Conservation (phyloP, 2,113 vertebrate species). For the Halcyon senegalensis region DNA sequence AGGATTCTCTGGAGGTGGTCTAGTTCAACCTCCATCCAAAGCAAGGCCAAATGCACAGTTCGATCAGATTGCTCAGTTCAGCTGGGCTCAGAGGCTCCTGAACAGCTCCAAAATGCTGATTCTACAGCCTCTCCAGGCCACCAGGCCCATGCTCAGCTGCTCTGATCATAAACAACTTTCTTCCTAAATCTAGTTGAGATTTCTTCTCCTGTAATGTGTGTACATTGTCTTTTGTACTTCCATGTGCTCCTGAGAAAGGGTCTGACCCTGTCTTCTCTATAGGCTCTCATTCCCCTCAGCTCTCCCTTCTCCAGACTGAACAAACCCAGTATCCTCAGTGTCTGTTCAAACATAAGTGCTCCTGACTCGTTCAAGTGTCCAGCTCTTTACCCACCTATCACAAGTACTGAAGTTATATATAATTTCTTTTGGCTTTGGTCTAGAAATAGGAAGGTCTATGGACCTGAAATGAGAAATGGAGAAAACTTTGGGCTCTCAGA, state of each 20-base stretch:
- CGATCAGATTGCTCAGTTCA: not conserved
- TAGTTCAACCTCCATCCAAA: not conserved
- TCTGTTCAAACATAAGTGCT: not conserved
- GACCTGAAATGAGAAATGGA: not conserved
- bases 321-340: not conserved
- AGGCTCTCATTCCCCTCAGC: not conserved
- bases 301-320: not conserved
- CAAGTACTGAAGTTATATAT: not conserved
- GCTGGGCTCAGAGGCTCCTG: not conserved
- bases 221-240: not conserved
- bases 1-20: not conserved
- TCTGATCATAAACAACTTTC: not conserved
- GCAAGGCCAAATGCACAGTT: not conserved
- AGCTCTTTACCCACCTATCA: not conserved
- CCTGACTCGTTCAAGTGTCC: not conserved
- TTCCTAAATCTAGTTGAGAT: not conserved
- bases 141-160: no score
- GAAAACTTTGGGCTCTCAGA: not conserved
- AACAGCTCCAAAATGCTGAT: not conserved
- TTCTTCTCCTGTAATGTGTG: not conserved
- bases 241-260: not conserved
- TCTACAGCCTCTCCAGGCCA: not conserved
- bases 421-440: not conserved
- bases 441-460: not conserved
- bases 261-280: not conserved